phyloP scores from a whole-genome alignment of 2,113 vertebrate species.

The Callipepla squamata region DNA sequence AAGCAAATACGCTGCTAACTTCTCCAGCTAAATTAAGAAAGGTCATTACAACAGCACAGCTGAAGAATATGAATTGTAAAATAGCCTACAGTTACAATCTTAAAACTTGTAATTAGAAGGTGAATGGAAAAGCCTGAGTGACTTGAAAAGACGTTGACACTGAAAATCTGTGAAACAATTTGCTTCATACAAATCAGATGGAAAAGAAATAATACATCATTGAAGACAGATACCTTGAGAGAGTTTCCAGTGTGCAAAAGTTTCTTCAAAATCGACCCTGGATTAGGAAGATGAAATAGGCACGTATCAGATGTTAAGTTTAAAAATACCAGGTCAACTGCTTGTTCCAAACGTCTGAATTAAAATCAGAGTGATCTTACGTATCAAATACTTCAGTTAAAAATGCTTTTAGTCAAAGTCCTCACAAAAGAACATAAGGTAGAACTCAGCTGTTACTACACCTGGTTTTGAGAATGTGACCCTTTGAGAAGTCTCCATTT shows the following conservation, averaged over 20 bases:
- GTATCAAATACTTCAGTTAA: not conserved
- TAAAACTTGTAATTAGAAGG: not conserved
- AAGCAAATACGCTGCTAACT: not conserved
- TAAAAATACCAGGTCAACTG: not conserved
- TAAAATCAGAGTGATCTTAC: not conserved
- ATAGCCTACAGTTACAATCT: not conserved
- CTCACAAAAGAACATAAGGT: not conserved
- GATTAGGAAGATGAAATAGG: constrained; percentile 46
- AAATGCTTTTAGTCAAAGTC: not conserved
- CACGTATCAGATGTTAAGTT: not conserved
- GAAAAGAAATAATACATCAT: not conserved
- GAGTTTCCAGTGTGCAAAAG: constrained; percentile 99
- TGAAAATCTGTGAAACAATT: not conserved
- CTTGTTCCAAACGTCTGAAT: not conserved
- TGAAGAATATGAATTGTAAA: not conserved
- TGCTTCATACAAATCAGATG: not conserved
- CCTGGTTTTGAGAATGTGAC: not conserved
- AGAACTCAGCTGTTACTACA: not conserved
- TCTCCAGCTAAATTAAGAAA: not conserved
- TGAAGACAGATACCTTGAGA: constrained; percentile 85
- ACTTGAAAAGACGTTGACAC: not conserved
- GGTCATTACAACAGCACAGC: not conserved
- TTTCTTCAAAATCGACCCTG: constrained; percentile 98
- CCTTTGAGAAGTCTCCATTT: not conserved
- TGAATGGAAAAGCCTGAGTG: not conserved